Evolutionary conservation across 2,113 vertebrate genomes (phyloP).

Genomic region (Macquaria ambigua): DNA sequence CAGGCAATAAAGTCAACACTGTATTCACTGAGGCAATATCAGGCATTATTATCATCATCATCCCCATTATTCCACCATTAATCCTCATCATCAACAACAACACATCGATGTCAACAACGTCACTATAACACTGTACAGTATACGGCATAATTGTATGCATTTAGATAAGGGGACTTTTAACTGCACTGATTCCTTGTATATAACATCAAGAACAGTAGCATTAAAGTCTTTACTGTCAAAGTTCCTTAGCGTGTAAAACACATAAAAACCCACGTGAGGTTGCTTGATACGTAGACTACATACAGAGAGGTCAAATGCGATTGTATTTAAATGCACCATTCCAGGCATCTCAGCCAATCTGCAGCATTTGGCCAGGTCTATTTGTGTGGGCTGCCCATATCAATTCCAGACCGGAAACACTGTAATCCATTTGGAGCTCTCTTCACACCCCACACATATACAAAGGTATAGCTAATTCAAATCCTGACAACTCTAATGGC

Average conservation of each 20-base stretch:
- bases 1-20: not conserved
- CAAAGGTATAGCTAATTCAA: not conserved
- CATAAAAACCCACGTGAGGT: not conserved
- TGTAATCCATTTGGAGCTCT: slow-evolving; percentile 12
- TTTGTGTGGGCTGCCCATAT: not conserved
- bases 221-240: not conserved
- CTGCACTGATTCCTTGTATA: too few relatives aligned
- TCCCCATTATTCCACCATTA: not conserved
- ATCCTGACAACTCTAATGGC: not conserved
- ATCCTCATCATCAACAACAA: not conserved
- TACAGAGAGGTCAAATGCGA: not conserved
- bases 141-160: not conserved
- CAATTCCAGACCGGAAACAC: not conserved
- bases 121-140: not conserved
- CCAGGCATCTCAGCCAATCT: not conserved
- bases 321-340: not conserved
- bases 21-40: not conserved
- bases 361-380: not conserved
- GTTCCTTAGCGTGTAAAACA: not conserved
- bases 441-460: not conserved
- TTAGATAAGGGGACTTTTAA: not conserved
- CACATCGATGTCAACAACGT: not conserved
- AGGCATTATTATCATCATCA: not conserved
- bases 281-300: not conserved
- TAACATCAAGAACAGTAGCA: not conserved